Conservation (phyloP, 1,140 invertebrate genomes). For the Leptestheria dahalacensis region DNA sequence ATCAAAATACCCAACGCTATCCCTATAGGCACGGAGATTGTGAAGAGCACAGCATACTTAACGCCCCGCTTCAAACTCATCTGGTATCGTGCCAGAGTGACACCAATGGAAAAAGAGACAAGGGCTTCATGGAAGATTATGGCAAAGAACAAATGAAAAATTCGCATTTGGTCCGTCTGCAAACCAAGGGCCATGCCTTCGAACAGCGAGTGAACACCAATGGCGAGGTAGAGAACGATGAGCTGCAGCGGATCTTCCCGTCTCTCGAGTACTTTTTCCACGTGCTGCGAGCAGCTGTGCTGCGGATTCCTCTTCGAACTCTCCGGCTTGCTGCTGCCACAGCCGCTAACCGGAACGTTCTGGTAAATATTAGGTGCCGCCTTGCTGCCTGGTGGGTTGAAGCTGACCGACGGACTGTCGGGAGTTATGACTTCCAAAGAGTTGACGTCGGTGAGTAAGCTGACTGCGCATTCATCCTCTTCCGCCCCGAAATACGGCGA, state of each 20-base stretch:
- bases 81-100: conserved; percentile 26
- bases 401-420: conserved; percentile 2
- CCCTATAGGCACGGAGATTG: conserved; percentile 28
- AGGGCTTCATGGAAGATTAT: conserved; percentile 30
- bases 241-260: conserved; percentile 21
- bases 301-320: too few relatives aligned
- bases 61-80: conserved; percentile 21
- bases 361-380: not conserved
- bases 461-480: not conserved
- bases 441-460: not conserved
- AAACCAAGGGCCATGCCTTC: conserved; percentile 33
- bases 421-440: not conserved
- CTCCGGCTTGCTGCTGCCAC: too few relatives aligned
- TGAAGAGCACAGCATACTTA: conserved; percentile 24
- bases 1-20: conserved; percentile 27
- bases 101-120: conserved; percentile 30
- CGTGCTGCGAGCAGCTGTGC: conserved; percentile 11
- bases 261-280: conserved; percentile 13
- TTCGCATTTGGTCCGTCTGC: conserved; percentile 23
- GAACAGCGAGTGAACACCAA: conserved; percentile 31
- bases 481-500: not conserved
- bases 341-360: not conserved
- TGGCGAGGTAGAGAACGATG: conserved; percentile 28
- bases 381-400: not conserved
- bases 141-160: conserved; percentile 28